A percentile compares a stretch with the other conserved stretches of the same genome.
Evolutionary conservation across 2,888 invertebrate genomes (phyloP).

Genomic region (Elmis aenea): DNA sequence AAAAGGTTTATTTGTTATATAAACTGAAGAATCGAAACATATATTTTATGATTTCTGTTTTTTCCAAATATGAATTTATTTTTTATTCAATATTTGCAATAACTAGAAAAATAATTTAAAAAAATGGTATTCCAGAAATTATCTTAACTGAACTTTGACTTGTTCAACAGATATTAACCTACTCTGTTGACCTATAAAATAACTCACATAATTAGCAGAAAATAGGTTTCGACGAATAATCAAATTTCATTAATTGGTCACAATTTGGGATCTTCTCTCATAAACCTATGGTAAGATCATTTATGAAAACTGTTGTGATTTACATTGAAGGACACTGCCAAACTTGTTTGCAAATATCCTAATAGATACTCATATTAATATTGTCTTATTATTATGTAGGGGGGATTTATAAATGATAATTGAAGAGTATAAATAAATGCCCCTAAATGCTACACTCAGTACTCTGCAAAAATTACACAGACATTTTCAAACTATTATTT

Average conservation of each 20-base stretch:
- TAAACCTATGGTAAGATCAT: constrained; percentile 12
- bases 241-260: too few species aligned
- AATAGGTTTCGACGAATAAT: too few species aligned
- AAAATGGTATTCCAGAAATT: constrained; percentile 7
- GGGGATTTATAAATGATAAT: constrained; percentile 19
- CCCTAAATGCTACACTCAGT: constrained; percentile 13
- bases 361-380: constrained; percentile 11
- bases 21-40: too few species aligned
- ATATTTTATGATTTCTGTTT: too few species aligned
- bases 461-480: constrained; percentile 12
- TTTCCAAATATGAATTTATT: too few species aligned
- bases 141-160: constrained; percentile 14
- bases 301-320: constrained; percentile 14
- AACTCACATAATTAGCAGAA: too few species aligned
- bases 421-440: constrained; percentile 20
- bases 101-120: too few species aligned
- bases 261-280: constrained; percentile 1
- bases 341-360: constrained; percentile 19
- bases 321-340: constrained; percentile 16
- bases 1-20: too few species aligned
- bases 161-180: constrained; percentile 13
- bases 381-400: constrained; percentile 3
- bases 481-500: too few species aligned
- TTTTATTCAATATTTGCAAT: too few species aligned
- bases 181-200: constrained; percentile 17